phyloP scores from a whole-genome alignment of 1,140 invertebrate genomes.

The Cryptotermes secundus region DNA sequence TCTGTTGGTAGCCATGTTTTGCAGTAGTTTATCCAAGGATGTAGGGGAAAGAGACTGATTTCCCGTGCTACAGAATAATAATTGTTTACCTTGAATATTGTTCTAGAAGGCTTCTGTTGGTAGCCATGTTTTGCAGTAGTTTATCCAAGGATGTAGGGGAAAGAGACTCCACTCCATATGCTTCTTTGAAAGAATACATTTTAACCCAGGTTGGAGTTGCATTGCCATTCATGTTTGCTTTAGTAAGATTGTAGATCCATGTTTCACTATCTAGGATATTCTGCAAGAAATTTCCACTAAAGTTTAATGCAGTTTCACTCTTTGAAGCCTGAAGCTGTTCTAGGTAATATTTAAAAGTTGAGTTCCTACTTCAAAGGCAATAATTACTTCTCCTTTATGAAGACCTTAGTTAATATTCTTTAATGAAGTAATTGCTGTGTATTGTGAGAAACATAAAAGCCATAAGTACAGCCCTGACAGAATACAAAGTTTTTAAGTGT shows the following conservation, averaged over 20 bases:
- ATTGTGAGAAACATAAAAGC: no score
- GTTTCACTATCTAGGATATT: slow-evolving; percentile 67
- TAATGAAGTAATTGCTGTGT: no score
- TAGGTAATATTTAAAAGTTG: no score
- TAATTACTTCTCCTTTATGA: no score
- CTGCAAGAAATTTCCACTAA: slow-evolving; percentile 45
- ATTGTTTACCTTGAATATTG: slow-evolving; percentile 46
- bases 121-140: slow-evolving; percentile 44
- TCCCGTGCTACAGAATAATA: not conserved
- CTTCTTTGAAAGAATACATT: slow-evolving; percentile 66
- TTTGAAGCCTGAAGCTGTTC: not conserved
- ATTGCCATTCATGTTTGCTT: slow-evolving; percentile 64
- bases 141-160: slow-evolving; percentile 45
- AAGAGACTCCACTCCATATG: slow-evolving; percentile 55
- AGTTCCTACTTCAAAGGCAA: no score
- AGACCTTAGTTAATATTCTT: no score
- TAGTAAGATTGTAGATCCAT: slow-evolving; percentile 74
- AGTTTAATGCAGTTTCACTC: not conserved
- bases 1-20: slow-evolving; percentile 44
- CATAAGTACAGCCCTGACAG: no score
- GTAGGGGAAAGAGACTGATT: slow-evolving; percentile 44
- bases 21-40: slow-evolving; percentile 46
- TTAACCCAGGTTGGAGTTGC: slow-evolving; percentile 62
- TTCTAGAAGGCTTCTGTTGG: slow-evolving; percentile 44
- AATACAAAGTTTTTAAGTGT: no score